Base-by-base conservation (phyloP, 2,797 vertebrate species). In the Botia kubotai region DNA sequence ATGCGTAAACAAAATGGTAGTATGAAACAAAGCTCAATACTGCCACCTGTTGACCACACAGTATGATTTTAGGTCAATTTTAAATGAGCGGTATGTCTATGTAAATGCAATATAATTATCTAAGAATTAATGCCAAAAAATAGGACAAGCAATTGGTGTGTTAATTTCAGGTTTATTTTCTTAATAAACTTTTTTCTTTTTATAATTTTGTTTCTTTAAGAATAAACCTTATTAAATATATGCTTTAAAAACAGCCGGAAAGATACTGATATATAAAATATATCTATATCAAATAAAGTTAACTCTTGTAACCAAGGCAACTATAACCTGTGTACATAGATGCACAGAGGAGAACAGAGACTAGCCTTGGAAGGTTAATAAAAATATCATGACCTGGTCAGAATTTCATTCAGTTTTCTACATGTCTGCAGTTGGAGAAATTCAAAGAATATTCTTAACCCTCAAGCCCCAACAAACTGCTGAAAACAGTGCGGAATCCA, bases 21-120 rank as follows among this genome's bases (percentile, higher is more conserved):
- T 33, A 33, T 33, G 4, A 43, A 43, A 6, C 17, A 17, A n/a
- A 53, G 74, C 17, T 29, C 6, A 8, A 65, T 50, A 33, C 36
- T 67, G 58, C 74, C 74, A 77, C 65, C 80, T 77, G 43, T 65
- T 77, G 74, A 60, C 10, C 19, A 57, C 36, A 77, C 1, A 16
- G 12, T 16, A 36, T 19, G 14, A 48, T 71, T 62, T 12, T 16
- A 58, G 17, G 3, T 10, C 21, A 33, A 33, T 33, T 33, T 33
- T 33, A 33, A 33, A 33, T 33, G 4, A 33, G 33, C 33, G 33
- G 33, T 33, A 33, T 33, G 33, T 33, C 4, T 33, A 33, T 33
- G 4, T 33, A 33, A 33, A 33, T 5, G 33, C 33, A 33, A 3
- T 33, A 33, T 3, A 33, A 33, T 33, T 26, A 5, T 5, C 33